A percentile compares a stretch with the other conserved stretches of the same genome.
phyloP scores from a whole-genome alignment of 2,113 vertebrate genomes.

The Proteles cristata region DNA sequence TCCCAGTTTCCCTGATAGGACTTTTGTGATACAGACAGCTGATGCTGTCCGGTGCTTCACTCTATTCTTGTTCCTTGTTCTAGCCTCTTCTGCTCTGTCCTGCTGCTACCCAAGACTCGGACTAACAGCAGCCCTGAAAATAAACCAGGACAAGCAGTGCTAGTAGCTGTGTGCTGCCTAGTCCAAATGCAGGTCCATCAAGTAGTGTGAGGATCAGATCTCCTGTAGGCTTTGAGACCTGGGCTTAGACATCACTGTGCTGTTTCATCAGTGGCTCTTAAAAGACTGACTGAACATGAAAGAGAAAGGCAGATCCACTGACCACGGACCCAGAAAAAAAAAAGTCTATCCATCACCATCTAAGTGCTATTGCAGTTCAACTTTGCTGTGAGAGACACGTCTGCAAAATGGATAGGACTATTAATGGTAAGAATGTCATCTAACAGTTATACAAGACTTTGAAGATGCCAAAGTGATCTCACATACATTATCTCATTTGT shows the following conservation, averaged over 20 bases:
- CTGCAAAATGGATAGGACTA: neutral
- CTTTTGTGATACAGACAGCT: neutral
- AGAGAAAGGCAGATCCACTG: constrained; percentile 33
- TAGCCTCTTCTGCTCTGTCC: constrained; percentile 47
- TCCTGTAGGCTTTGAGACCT: neutral
- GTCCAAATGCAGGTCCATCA: constrained; percentile 31
- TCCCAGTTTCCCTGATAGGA: neutral
- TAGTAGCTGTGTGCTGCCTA: neutral
- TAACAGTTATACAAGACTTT: neutral
- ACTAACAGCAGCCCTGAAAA: constrained; percentile 31
- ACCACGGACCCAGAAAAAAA: neutral
- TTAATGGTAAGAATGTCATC: neutral
- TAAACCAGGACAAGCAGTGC: constrained; percentile 51
- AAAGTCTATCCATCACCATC: constrained; percentile 7
- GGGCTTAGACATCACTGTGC: neutral
- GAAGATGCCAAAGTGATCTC: constrained; percentile 9
- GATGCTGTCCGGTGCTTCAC: neutral
- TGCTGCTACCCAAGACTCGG: constrained; percentile 52
- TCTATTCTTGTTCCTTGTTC: constrained; percentile 11
- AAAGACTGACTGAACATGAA: constrained; percentile 66
- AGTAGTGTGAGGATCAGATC: neutral
- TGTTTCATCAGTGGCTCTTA: constrained; percentile 49
- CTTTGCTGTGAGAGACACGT: neutral
- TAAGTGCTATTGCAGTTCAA: neutral
- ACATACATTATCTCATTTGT: neutral